Base-by-base conservation (phyloP, 2,888 invertebrate species). In the Leptura quadrifasciata region DNA sequence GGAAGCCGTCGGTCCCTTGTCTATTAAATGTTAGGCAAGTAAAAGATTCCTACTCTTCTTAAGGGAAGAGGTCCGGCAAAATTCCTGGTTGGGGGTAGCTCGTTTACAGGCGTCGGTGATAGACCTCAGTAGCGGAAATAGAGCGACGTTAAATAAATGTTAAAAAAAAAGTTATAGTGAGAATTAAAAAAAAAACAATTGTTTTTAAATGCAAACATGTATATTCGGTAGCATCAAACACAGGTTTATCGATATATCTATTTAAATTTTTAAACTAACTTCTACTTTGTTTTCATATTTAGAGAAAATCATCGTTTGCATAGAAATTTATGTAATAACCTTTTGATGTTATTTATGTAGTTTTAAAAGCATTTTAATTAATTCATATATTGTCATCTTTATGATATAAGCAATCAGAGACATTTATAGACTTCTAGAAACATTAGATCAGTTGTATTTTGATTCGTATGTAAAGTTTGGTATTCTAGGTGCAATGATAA, bases 381-480 rank as follows among this genome's bases (percentile, higher is more conserved):
- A 58, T 27, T 58, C 58, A 24, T 5, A 24, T 47, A 47, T 47
- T 15, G 4, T 47, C n/a, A 47, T n/a, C 57, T 20, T 21, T 57
- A 15, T 12, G 8, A 31, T 6, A 18, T 21, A 57, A 57, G 21
- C 57, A 20, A 10, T 55, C 6, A 24, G 8, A 31, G 35, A 39
- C 17, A 35, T 17, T 18, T 63, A 63, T 35, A 18, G 3, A 35
- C 18, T 21, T 10, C 47, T 10, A 64, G 39, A 18, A 64, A 27
- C 35, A 47, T 64, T 47, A 64, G 39, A 64, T 64, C 52, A 54
- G 65, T 21, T 65, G 52, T 65, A 65, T 54, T 65, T 65, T 65
- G 54, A 65, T 65, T 65, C 54, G 65, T 5, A 20, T 54, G 27
- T 27, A 27, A 54, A 27, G 39, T 65, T 52, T 24, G 65, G 65